Percentiles rank a stretch among this genome's conserved stretches.
phyloP scores from a whole-genome alignment of 1,140 invertebrate species.

The Drosophila suzukii region DNA sequence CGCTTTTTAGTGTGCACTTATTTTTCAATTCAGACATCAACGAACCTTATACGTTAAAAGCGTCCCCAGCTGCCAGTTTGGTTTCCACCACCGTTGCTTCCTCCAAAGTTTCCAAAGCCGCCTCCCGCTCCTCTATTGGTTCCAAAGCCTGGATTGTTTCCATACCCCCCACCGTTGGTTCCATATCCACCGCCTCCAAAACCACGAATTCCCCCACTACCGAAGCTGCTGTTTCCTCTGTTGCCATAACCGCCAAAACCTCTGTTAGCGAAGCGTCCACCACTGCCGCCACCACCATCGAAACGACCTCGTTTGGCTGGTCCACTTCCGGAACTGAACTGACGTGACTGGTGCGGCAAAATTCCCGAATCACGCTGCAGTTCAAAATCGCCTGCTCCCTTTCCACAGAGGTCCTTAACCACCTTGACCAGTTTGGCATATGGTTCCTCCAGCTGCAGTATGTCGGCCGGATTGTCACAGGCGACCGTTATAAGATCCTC shows the following conservation, averaged over 20 bases:
- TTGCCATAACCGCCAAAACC: constrained; percentile 61
- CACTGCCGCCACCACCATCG: constrained; percentile 39
- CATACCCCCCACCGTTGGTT: constrained; percentile 2
- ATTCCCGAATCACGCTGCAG: constrained; percentile 86
- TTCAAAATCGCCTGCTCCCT: constrained; percentile 89
- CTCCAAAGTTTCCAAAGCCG: constrained; percentile 1
- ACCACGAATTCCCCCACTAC: constrained; percentile 7
- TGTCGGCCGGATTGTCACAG: constrained; percentile 91
- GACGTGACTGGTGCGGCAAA: constrained; percentile 82
- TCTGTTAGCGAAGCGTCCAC: constrained; percentile 58
- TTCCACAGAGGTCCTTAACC: constrained; percentile 89
- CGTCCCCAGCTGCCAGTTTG: constrained; percentile 8
- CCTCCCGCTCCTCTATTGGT: constrained; percentile 14
- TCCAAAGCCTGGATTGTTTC: constrained; percentile 4
- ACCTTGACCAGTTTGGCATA: constrained; percentile 87
- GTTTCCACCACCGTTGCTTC: constrained; percentile 12
- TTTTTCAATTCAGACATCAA: not conserved
- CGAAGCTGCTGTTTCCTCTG: constrained; percentile 22
- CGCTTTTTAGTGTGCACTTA: not conserved
- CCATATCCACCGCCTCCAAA: constrained; percentile 19
- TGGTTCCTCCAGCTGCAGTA: constrained; percentile 86
- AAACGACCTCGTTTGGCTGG: constrained; percentile 54
- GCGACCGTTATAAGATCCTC: constrained; percentile 93
- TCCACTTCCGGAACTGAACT: constrained; percentile 41
- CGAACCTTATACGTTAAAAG: not conserved